Conservation (phyloP, 2,113 vertebrate species). For the Crotalus tigris region DNA sequence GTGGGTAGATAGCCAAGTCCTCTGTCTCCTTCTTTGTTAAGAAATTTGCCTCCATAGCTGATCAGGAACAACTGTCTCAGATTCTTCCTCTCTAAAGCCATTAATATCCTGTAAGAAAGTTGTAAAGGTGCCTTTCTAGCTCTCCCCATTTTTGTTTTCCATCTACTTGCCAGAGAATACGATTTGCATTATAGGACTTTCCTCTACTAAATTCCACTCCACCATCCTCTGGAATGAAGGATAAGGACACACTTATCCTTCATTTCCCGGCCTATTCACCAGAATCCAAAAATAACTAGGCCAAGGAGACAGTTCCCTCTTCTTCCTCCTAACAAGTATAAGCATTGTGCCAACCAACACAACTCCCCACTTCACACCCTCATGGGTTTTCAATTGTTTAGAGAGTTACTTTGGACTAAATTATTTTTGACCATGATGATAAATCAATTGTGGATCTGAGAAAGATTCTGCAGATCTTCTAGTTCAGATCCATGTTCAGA, state of each 20-base stretch:
- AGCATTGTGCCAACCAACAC: neutral
- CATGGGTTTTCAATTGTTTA: no score
- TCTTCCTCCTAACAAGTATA: neutral
- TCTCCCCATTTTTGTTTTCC: no score
- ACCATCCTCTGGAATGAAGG: slow-evolving; percentile 20
- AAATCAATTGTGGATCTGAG: no score
- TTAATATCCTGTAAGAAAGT: neutral
- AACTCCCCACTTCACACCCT: no score
- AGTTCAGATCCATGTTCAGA: neutral
- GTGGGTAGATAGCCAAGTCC: slow-evolving; percentile 65
- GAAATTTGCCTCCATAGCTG: neutral
- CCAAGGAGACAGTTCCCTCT: neutral
- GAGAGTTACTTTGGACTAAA: no score
- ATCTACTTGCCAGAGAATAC: neutral
- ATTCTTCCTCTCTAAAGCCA: neutral
- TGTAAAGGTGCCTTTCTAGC: neutral
- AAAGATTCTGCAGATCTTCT: neutral
- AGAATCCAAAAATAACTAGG: neutral
- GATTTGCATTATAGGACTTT: neutral
- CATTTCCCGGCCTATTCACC: slow-evolving; percentile 54
- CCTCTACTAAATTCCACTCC: neutral
- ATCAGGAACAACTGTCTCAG: neutral
- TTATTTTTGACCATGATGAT: no score
- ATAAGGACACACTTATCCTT: slow-evolving; percentile 63
- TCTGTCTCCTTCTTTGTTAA: slow-evolving; percentile 68